These are phyloP conservation scores for Gnathonemus longibarbis DNA, from an alignment of 2,113 vertebrate species.

Conservation along the genomic window DNA sequence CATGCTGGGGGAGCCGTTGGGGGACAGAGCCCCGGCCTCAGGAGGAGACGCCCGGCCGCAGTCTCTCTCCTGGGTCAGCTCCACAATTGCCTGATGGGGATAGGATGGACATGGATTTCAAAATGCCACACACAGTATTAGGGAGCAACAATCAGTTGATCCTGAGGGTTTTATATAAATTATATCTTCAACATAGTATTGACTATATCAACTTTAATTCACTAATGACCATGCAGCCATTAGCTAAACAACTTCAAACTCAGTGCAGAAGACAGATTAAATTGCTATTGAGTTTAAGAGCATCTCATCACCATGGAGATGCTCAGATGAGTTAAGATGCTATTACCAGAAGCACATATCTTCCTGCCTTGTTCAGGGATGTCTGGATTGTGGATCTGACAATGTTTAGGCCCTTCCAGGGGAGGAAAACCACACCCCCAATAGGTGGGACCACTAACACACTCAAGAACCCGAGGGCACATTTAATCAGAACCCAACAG, in stretches of 20 bases:
- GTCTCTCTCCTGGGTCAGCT: conserved; percentile 90
- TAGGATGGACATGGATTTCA: not conserved
- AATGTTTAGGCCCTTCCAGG: conserved; percentile 20
- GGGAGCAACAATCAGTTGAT: not conserved
- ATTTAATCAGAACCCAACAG: not conserved
- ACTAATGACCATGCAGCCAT: not conserved
- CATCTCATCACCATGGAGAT: not conserved
- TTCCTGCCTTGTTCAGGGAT: not conserved
- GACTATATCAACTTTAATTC: not conserved
- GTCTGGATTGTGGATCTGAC: conserved; percentile 17
- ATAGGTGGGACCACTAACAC: not conserved
- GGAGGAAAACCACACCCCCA: not conserved
- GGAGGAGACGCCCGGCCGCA: conserved; percentile 78
- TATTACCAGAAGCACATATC: conserved; percentile 1
- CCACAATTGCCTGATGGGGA: conserved; percentile 74
- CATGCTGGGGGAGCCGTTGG: conserved; percentile 85
- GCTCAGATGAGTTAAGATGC: not conserved
- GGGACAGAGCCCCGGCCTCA: conserved; percentile 69
- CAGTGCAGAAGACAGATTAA: not conserved
- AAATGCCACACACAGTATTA: not conserved
- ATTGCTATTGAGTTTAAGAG: not conserved
- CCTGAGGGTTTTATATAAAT: not conserved
- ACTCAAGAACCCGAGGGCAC: not conserved
- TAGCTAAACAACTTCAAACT: not conserved
- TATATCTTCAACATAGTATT: not conserved